Base-by-base conservation (phyloP, 2,113 vertebrate genomes). In the Erpornis zantholeuca region DNA sequence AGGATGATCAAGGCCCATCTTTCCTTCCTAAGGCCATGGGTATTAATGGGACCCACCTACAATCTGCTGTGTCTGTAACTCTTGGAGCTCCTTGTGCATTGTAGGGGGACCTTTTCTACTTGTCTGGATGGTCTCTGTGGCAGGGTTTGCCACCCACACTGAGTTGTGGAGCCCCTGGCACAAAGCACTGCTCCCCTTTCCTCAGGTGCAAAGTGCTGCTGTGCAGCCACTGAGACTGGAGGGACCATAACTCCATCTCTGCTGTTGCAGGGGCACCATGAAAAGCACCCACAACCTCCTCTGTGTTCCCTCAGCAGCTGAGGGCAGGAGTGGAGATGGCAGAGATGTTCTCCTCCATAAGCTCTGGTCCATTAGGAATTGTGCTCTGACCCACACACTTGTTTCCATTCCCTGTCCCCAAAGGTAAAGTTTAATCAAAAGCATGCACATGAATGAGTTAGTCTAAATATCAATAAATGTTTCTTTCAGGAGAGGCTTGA, bases 391-490 rank as follows among this genome's bases (percentile, higher is more conserved):
- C 90, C 61, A 36, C 36, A 38, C 56, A 50, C 4, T 4, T 47
- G 31, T 63, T 78, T 77, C 94, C 49, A 8, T 66, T 92, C 68
- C 52, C 73, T 87, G 75, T 92, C 80, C 82, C 79, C 21, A 2
- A 63, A 83, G 94, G 70, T 50, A 24, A 82, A 86, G 44, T 86
- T 94, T 96, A 94, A 95, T 94, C 94, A 90, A 84, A 96, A 92
- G 86, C 76, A 92, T 77, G 86, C 80, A 88, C 90, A 82, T 82
- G 90, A 93, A 90, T 86, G 92, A 94, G 82, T 64, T 84, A 88
- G 75, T 42, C 81, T 80, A 94, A 95, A 95, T 95, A 93, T 81
- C 89, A 91, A 69, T 93, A 97, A 94, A 77, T 88, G 86, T 77
- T 95, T 92, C 71, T 91, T 96, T 88, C 73, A 92, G 90, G 80